A percentile compares a stretch with the other conserved stretches of the same genome.
Conservation (phyloP, 2,113 vertebrate species). For the Pampusana beccarii region DNA sequence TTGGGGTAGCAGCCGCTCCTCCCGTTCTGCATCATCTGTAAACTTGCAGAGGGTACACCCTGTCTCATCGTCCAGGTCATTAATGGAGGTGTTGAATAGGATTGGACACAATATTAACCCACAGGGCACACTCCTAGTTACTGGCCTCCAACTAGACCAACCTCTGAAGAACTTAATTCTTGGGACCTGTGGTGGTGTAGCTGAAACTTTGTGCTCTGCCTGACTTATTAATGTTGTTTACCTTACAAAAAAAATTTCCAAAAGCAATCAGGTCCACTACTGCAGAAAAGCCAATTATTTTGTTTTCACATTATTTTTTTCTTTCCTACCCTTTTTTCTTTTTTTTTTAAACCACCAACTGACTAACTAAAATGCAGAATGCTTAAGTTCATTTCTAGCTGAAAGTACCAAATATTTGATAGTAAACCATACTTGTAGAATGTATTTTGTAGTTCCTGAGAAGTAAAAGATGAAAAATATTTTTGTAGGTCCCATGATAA, state of each 20-base stretch:
- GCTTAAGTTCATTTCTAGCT: background rate
- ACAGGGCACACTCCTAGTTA: background rate
- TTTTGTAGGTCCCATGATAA: constrained; percentile 21
- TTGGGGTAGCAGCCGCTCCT: background rate
- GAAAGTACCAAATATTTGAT: background rate
- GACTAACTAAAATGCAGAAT: background rate
- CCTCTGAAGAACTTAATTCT: background rate
- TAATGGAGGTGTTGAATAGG: background rate
- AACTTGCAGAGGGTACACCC: background rate
- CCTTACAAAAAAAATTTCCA: background rate
- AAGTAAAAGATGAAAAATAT: background rate
- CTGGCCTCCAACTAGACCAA: background rate
- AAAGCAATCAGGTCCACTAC: background rate
- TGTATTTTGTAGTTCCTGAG: background rate
- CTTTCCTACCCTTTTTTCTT: background rate
- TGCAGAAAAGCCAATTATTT: background rate
- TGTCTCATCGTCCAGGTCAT: background rate
- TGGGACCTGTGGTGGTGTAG: accelerated
- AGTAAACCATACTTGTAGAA: background rate
- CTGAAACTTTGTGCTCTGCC: background rate
- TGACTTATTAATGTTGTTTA: background rate
- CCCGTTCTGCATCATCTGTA: background rate
- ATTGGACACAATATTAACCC: background rate
- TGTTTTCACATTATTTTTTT: accelerated
- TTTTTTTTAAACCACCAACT: background rate